These are phyloP conservation scores for Musca domestica DNA, from an alignment of 1,140 invertebrate species.

Conservation along the genomic window DNA sequence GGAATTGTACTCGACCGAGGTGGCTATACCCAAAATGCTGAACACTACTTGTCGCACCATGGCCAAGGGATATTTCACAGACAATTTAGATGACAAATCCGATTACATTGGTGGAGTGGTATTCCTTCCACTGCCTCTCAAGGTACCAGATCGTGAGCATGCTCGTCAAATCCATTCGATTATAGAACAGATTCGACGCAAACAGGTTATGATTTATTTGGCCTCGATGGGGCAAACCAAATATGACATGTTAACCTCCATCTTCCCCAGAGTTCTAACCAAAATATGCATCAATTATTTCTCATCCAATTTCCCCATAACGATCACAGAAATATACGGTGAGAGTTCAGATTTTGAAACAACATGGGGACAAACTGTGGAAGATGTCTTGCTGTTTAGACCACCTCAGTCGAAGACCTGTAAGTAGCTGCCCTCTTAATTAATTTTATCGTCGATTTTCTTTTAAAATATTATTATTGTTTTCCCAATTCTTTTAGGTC, in stretches of 20 bases:
- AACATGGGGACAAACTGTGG: slow-evolving; percentile 69
- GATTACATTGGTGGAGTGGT: slow-evolving; percentile 53
- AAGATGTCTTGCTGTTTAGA: slow-evolving; percentile 70
- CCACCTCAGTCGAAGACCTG: slow-evolving; percentile 79
- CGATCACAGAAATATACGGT: slow-evolving; percentile 67
- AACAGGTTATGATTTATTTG: slow-evolving; percentile 67
- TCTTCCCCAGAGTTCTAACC: slow-evolving; percentile 66
- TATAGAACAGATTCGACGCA: slow-evolving; percentile 60
- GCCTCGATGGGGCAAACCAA: slow-evolving; percentile 67
- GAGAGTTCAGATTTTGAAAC: slow-evolving; percentile 48
- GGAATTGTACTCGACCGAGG: slow-evolving; percentile 31
- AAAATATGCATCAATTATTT: slow-evolving; percentile 69
- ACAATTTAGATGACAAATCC: slow-evolving; percentile 38
- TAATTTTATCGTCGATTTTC: not conserved
- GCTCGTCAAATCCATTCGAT: slow-evolving; percentile 58
- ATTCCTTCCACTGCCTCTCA: slow-evolving; percentile 55
- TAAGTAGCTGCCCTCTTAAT: slow-evolving; percentile 57
- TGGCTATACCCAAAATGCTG: slow-evolving; percentile 45
- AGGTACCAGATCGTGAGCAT: slow-evolving; percentile 47
- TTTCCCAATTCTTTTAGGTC: slow-evolving; percentile 58
- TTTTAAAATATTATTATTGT: slow-evolving; percentile 5
- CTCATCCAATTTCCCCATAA: slow-evolving; percentile 69
- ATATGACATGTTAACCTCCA: slow-evolving; percentile 64
- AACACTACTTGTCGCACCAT: slow-evolving; percentile 56
- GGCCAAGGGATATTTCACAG: slow-evolving; percentile 49